These are phyloP conservation scores for Channa striata DNA, from an alignment of 2,797 vertebrate genomes.

Conservation along the genomic window DNA sequence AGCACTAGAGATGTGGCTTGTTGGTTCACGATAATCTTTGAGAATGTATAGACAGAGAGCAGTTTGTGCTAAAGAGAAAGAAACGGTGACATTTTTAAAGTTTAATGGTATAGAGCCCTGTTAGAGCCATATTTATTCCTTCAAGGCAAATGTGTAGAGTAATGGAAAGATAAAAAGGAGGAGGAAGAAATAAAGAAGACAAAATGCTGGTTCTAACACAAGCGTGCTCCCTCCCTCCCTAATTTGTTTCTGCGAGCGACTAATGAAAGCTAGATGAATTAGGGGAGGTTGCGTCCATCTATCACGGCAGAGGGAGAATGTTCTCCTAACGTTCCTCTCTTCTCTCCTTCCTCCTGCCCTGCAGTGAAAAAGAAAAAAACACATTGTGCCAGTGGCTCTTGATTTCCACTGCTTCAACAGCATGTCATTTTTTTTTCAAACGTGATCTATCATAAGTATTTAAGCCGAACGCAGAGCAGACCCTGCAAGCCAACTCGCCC, in stretches of 20 bases:
- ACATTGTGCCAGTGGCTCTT: slow-evolving; percentile 69
- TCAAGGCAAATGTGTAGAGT: neutral
- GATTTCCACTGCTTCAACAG: slow-evolving; percentile 77
- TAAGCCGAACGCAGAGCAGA: slow-evolving; percentile 77
- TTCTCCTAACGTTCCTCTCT: slow-evolving; percentile 37
- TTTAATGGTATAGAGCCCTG: neutral
- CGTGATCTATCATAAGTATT: slow-evolving; percentile 73
- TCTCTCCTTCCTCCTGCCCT: neutral
- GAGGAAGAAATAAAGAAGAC: slow-evolving; percentile 19
- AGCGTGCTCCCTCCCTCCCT: neutral
- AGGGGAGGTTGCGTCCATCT: slow-evolving; percentile 56
- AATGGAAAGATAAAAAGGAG: slow-evolving; percentile 13
- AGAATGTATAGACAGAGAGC: neutral
- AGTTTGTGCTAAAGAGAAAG: neutral
- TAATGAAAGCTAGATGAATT: slow-evolving; percentile 65
- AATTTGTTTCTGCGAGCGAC: slow-evolving; percentile 66
- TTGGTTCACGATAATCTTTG: neutral
- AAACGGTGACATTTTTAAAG: neutral
- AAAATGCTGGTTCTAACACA: slow-evolving; percentile 20
- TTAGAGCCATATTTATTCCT: neutral
- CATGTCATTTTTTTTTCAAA: slow-evolving; percentile 73
- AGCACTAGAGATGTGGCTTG: slow-evolving; percentile 44
- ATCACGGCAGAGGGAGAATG: slow-evolving; percentile 53
- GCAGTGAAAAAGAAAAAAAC: slow-evolving; percentile 65
- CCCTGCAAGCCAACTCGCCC: slow-evolving; percentile 61